phyloP scores from a whole-genome alignment of 2,888 invertebrate genomes.

The Platycheirus albimanus region DNA sequence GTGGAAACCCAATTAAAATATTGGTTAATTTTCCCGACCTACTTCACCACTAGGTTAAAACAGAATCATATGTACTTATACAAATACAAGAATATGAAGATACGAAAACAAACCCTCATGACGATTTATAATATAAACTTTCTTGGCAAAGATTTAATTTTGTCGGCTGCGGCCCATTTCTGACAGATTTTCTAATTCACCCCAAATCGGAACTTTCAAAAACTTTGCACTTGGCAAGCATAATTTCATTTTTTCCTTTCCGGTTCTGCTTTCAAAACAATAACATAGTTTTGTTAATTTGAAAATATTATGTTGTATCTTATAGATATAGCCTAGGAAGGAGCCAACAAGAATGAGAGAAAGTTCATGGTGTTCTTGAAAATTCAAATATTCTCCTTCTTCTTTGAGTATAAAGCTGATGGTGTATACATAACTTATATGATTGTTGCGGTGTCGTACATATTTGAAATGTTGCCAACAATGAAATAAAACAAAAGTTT shows the following conservation, averaged over 20 bases:
- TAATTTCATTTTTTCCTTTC: conserved; percentile 60
- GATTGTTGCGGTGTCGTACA: conserved; percentile 14
- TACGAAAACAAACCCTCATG: not conserved
- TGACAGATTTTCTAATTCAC: conserved; percentile 61
- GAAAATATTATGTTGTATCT: conserved; percentile 19
- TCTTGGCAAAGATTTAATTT: conserved; percentile 54
- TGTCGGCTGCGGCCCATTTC: conserved; percentile 23
- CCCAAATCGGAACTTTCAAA: conserved; percentile 46
- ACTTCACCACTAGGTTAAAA: too few relatives aligned
- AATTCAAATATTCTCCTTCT: conserved; percentile 27
- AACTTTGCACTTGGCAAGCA: conserved; percentile 66
- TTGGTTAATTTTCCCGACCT: too few relatives aligned
- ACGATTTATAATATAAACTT: conserved; percentile 45
- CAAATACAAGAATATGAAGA: not conserved
- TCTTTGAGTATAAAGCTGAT: conserved; percentile 25
- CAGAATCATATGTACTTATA: too few relatives aligned
- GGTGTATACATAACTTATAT: conserved; percentile 27
- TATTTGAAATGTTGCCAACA: conserved; percentile 58
- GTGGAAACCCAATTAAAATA: too few relatives aligned
- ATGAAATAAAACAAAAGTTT: conserved; percentile 33
- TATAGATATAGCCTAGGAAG: not conserved
- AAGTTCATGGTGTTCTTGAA: conserved; percentile 41
- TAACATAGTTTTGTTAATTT: conserved; percentile 47
- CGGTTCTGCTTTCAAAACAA: conserved; percentile 56
- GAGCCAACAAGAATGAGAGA: not conserved